These are phyloP conservation scores for Tolmerus cingulatus DNA, from an alignment of 2,888 invertebrate genomes.

Conservation along the genomic window DNA sequence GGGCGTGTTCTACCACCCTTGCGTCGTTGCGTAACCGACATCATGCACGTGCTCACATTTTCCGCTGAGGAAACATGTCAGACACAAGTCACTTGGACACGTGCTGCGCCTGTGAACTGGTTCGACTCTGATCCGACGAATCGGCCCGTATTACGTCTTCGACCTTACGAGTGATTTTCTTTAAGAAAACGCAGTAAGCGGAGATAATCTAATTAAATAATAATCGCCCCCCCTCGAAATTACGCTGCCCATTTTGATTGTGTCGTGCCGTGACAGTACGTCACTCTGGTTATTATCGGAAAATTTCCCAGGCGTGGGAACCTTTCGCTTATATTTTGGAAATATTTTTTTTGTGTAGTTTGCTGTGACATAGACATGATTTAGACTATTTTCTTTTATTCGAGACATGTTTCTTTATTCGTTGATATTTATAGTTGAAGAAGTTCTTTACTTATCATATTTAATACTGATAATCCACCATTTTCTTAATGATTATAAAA, in stretches of 20 bases:
- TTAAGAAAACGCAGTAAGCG: neutral
- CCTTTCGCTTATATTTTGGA: neutral
- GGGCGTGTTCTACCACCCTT: neutral
- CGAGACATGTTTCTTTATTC: too few species aligned
- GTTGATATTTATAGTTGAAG: neutral
- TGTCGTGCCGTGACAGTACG: neutral
- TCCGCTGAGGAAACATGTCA: neutral
- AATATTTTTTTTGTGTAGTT: neutral
- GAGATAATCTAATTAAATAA: neutral
- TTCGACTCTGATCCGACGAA: neutral
- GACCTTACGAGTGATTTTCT: neutral
- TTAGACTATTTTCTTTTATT: neutral
- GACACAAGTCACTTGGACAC: neutral
- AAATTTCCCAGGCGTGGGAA: neutral
- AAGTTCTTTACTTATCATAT: neutral
- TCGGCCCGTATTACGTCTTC: neutral
- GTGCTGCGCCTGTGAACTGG: neutral
- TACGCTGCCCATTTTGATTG: neutral
- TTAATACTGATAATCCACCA: neutral
- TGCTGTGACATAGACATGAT: neutral
- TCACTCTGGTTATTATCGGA: neutral
- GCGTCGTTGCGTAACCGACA: neutral
- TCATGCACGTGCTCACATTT: neutral
- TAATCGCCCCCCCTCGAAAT: neutral
- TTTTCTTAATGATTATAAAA: neutral